phyloP scores from a whole-genome alignment of 1,140 invertebrate genomes.

The Zeugodacus cucurbitae region DNA sequence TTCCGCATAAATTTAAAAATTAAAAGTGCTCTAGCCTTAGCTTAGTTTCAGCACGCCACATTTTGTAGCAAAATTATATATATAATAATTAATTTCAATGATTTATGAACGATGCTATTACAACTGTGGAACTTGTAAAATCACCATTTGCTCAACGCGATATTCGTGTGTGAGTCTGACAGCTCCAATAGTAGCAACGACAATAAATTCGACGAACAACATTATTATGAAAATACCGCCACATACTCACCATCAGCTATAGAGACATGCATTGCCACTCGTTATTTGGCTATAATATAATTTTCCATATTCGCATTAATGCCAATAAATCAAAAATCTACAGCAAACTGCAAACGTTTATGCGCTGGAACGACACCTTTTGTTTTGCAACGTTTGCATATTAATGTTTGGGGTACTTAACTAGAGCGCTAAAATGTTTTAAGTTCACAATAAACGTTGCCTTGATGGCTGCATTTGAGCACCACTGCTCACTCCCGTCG shows the following conservation, averaged over 20 bases:
- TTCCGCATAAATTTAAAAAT: neutral
- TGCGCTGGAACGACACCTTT: neutral
- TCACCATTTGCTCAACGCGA: neutral
- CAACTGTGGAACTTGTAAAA: neutral
- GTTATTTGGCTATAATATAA: neutral
- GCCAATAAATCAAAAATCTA: constrained; percentile 20
- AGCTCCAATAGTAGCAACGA: constrained; percentile 16
- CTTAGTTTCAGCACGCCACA: neutral
- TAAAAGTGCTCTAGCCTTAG: neutral
- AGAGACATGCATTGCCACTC: neutral
- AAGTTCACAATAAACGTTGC: constrained; percentile 24
- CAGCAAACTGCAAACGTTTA: neutral
- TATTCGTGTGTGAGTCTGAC: neutral
- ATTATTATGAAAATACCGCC: neutral
- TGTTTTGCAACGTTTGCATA: neutral
- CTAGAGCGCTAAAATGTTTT: constrained; percentile 3
- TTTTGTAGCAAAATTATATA: neutral
- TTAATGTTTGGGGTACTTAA: constrained; percentile 4
- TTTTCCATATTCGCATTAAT: constrained; percentile 9
- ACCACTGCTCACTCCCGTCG: neutral
- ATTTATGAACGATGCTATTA: constrained; percentile 2
- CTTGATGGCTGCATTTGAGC: neutral
- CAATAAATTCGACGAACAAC: constrained; percentile 1
- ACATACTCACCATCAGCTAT: neutral
- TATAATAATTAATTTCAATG: neutral